Base-by-base conservation (phyloP, 2,888 invertebrate genomes). In the Agrotis clavis region DNA sequence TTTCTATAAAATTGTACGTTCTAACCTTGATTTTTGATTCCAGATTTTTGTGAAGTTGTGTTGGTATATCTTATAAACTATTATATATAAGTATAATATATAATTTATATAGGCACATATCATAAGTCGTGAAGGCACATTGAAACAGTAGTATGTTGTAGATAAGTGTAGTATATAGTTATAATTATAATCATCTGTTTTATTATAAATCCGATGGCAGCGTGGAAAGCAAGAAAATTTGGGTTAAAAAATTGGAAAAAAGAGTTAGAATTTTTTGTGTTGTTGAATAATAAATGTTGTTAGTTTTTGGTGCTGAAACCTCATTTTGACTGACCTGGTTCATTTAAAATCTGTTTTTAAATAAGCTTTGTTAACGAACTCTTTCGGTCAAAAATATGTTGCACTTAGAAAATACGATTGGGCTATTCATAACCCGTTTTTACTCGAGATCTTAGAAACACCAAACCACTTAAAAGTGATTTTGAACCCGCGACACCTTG, bases 221-320 rank as follows among this genome's bases (percentile, higher is more conserved):
- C 95, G 91, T 95, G 95, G 75, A 94, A 94, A 86, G 92, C 90
- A 91, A 89, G 35, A 87, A 78, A 84, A 57, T 69, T 67, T 11
- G 7, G 51, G 71, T 75, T 72, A 81, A 50, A 72, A 13, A 64
- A 65, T 67, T 61, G 53, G 30, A 56, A 84, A 73, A 57, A 68
- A 25, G 35, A 25, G 59, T 69, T 67, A 68, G 25, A n/a, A 64
- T 25, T 25, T 0, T 19, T 50, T 18, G 59, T 67, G 35, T 41
- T 54, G 16, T 47, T 25, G 1, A 51, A 60, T 4, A 18, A 47
- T n/a, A 35, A 41, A 45, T 14, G 7, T 11, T 16, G 1, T 4
- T 63, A 30, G 62, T 14, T 60, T 67, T 62, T 57, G 53, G 53
- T 62, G 48, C 19, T 47, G 45, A 50, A 69, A 66, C 51, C 13